Evolutionary conservation across 2,797 vertebrate species (phyloP), one percentile per base, ranked within the genome.

Genomic region (Lagothrix lagotricha): DNA sequence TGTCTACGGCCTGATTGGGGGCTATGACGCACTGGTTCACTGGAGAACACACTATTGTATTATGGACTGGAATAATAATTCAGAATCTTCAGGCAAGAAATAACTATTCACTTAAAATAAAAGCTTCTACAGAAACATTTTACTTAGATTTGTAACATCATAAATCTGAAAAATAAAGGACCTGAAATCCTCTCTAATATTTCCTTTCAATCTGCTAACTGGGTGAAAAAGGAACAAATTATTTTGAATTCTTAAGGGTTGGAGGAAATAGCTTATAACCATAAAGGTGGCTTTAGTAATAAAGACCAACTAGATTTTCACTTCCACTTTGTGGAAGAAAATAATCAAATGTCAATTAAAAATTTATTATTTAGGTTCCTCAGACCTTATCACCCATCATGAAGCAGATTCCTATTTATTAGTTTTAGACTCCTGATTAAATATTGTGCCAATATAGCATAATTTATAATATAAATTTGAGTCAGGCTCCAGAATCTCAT

Each of bases 301-400:
- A 94, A 96, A 92, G 90, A 24, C 36, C 58, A 81, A 44, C 14
- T 3, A 19, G 36, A 92, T 90, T 93, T 96, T 88, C 28, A 20
- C 52, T 87, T 94, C 80, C 39, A 91, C 20, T 97, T 87, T 58
- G 48, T 30, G 26, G n/a, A 88, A 96, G 39, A 52, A 96, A 64
- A 92, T 26, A 90, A 57, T 58, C 11, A 93, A 94, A 94, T 75
- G 24, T 76, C 54, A 94, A 41, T 93, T 36, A 84, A 85, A 57
- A 88, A 61, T 26, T 46, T 88, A 82, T 20, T 61, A 72, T 13
- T 58, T 88, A 80, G 26, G 20, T 28, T 57, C 39, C 90, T 89
- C 79, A 81, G 82, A 76, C 24, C 8, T 28, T 72, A 85, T 44
- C 48, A 79, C 9, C 33, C 61, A 85, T 67, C 64, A 46, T 33